phyloP scores from a whole-genome alignment of 2,888 invertebrate genomes.

The Hyalella azteca region DNA sequence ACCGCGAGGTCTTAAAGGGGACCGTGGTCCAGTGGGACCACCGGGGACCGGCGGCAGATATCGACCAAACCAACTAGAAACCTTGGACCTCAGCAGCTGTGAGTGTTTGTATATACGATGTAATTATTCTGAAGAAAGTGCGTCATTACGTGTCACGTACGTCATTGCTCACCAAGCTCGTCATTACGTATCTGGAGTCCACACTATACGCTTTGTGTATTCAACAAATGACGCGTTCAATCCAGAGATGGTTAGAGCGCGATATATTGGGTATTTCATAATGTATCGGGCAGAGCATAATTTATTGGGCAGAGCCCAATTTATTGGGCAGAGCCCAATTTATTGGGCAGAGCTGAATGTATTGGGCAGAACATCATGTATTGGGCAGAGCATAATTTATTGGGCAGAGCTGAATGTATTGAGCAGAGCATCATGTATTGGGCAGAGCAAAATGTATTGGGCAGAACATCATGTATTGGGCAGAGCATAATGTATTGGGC shows the following conservation, averaged over 20 bases:
- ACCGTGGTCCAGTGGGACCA: conserved; percentile 22
- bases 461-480: no score
- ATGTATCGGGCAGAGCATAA: no score
- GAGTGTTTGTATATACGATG: no score
- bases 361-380: no score
- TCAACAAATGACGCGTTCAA: background rate
- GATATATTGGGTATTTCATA: background rate
- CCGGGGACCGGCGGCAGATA: background rate
- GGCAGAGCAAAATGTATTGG: no score
- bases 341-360: no score
- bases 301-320: no score
- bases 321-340: no score
- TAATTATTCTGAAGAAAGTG: background rate
- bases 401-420: no score
- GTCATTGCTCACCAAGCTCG: background rate
- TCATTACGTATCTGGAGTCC: background rate
- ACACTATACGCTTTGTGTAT: background rate
- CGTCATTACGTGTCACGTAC: background rate
- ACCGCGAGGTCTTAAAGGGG: conserved; percentile 37
- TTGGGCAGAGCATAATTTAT: no score
- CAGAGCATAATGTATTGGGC: no score
- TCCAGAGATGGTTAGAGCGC: background rate
- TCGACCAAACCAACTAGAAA: background rate
- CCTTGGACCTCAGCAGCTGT: background rate
- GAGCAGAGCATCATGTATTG: no score